These are phyloP conservation scores for Corydoras maculifer DNA, from an alignment of 2,113 vertebrate genomes.

Conservation along the genomic window DNA sequence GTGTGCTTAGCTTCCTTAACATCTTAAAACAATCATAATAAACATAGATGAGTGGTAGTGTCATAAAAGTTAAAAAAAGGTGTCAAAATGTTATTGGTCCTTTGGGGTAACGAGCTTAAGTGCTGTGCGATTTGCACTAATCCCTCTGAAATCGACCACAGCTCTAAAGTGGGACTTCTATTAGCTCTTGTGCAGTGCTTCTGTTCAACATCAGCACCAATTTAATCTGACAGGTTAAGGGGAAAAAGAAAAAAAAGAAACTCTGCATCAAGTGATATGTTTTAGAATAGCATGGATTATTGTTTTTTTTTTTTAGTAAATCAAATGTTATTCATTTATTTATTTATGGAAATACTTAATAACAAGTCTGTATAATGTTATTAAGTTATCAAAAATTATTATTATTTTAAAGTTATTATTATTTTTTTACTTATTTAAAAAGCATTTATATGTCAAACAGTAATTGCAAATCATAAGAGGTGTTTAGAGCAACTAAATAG, in stretches of 20 bases:
- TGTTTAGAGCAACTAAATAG: too few relatives aligned
- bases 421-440: too few relatives aligned
- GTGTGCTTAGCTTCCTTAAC: slow-evolving; percentile 35
- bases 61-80: slow-evolving; percentile 53
- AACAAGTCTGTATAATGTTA: too few relatives aligned
- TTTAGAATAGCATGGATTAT: not conserved
- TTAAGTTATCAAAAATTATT: too few relatives aligned
- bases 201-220: slow-evolving; percentile 61
- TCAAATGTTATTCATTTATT: too few relatives aligned
- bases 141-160: slow-evolving; percentile 65
- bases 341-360: too few relatives aligned
- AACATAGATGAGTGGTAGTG: slow-evolving; percentile 44
- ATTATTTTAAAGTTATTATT: too few relatives aligned
- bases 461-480: too few relatives aligned
- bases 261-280: not conserved
- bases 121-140: slow-evolving; percentile 67
- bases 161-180: slow-evolving; percentile 60
- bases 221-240: slow-evolving; percentile 63
- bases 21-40: slow-evolving; percentile 43
- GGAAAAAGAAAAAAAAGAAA: slow-evolving; percentile 24
- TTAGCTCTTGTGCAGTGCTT: slow-evolving; percentile 32
- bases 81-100: slow-evolving; percentile 64
- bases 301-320: too few relatives aligned
- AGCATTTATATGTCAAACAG: too few relatives aligned
- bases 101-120: slow-evolving; percentile 63